Evolutionary conservation across 2,797 vertebrate genomes (phyloP).

Genomic region (Sarcophilus harrisii): DNA sequence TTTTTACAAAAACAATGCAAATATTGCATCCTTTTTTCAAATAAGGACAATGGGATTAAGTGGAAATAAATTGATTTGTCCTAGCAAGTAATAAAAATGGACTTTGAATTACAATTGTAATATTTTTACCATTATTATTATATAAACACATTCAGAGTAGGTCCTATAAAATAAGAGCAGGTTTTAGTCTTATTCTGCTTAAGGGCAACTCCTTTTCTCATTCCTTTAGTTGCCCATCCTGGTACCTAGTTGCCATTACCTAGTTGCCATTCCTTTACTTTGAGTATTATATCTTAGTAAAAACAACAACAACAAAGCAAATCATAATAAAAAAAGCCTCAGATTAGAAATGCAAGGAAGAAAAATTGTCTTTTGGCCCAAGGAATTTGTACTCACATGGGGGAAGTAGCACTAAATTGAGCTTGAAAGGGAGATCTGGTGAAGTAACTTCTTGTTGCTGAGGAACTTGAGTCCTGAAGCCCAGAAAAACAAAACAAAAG

Average conservation of each 20-base stretch:
- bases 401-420: background rate
- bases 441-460: background rate
- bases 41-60: background rate
- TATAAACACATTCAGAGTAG: background rate
- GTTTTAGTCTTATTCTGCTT: background rate
- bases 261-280: background rate
- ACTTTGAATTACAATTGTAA: background rate
- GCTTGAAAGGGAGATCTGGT: background rate
- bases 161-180: background rate
- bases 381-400: background rate
- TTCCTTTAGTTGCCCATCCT: background rate
- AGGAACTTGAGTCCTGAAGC: background rate
- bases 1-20: background rate
- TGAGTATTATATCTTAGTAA: background rate
- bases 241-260: background rate
- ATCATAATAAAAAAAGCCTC: background rate
- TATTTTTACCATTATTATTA: background rate
- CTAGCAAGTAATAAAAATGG: background rate
- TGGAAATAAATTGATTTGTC: background rate
- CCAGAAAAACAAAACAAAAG: background rate
- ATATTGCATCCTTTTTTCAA: slow-evolving; percentile 4
- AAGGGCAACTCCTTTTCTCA: background rate
- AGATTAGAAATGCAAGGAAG: background rate
- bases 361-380: background rate
- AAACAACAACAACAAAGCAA: background rate